Conservation (phyloP, 2,113 vertebrate species). For the Aldabrachelys gigantea region DNA sequence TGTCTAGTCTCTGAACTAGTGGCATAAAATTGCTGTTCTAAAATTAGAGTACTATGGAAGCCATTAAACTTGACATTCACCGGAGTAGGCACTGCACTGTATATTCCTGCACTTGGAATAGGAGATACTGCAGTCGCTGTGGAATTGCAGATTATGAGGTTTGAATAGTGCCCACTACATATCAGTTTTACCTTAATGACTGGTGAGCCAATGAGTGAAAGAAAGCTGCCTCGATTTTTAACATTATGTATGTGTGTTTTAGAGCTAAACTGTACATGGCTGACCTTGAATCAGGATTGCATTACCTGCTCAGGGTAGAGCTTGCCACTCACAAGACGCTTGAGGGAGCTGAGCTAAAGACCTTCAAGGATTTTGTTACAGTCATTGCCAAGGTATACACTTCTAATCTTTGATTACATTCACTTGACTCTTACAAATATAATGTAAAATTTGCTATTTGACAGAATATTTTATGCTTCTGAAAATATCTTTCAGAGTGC, state of each 20-base stretch:
- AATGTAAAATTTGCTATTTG: background rate
- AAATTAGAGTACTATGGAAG: background rate
- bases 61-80: background rate
- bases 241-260: background rate
- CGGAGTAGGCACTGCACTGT: background rate
- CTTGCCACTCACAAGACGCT: constrained; percentile 87
- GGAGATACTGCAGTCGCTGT: background rate
- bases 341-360: constrained; percentile 88
- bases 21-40: background rate
- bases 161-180: background rate
- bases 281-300: constrained; percentile 93
- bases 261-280: constrained; percentile 89
- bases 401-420: constrained; percentile 24
- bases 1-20: background rate
- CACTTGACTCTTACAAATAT: background rate
- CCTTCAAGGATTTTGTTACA: constrained; percentile 90
- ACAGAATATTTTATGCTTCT: background rate
- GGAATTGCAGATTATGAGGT: background rate
- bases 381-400: constrained; percentile 88
- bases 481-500: background rate
- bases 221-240: background rate
- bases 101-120: background rate
- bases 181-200: background rate
- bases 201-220: constrained; percentile 16
- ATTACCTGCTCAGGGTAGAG: constrained; percentile 93